These are phyloP conservation scores for Meloidogyne hapla DNA, from an alignment of 1,140 invertebrate species.

Conservation along the genomic window DNA sequence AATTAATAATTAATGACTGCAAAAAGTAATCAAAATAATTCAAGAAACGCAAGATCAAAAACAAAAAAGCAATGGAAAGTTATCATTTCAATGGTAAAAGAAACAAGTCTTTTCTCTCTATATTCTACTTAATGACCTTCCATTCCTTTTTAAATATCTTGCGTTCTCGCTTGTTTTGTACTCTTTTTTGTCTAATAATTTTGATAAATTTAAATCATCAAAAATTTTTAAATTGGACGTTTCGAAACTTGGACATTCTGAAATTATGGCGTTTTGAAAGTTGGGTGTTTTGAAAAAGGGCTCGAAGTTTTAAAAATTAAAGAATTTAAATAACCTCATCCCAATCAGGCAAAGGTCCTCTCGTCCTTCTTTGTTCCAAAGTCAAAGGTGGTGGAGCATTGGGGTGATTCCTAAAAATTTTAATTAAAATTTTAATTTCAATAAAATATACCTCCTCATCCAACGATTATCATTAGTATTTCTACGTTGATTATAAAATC, in stretches of 20 bases:
- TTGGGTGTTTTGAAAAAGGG: too few relatives aligned
- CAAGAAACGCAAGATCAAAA: background rate
- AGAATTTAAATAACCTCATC: too few relatives aligned
- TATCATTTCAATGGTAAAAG: background rate
- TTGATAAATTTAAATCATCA: background rate
- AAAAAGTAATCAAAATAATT: too few relatives aligned
- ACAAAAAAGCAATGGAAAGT: background rate
- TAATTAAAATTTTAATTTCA: too few relatives aligned
- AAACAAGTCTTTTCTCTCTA: background rate
- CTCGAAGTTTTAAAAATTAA: too few relatives aligned
- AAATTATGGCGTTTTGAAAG: too few relatives aligned
- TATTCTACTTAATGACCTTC: background rate
- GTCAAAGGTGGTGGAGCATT: constrained; percentile 38
- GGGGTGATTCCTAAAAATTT: constrained; percentile 41
- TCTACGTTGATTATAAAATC: constrained; percentile 6
- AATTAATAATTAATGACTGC: too few relatives aligned
- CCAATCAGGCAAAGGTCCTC: constrained; percentile 61
- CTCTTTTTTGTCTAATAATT: background rate
- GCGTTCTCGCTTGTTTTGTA: background rate
- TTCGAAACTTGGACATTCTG: too few relatives aligned
- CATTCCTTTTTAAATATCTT: background rate
- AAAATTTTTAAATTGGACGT: background rate
- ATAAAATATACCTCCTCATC: too few relatives aligned
- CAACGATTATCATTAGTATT: constrained; percentile 35
- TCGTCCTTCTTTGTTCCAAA: constrained; percentile 44